phyloP scores from a whole-genome alignment of 2,888 invertebrate species.

The Zygaena filipendulae region DNA sequence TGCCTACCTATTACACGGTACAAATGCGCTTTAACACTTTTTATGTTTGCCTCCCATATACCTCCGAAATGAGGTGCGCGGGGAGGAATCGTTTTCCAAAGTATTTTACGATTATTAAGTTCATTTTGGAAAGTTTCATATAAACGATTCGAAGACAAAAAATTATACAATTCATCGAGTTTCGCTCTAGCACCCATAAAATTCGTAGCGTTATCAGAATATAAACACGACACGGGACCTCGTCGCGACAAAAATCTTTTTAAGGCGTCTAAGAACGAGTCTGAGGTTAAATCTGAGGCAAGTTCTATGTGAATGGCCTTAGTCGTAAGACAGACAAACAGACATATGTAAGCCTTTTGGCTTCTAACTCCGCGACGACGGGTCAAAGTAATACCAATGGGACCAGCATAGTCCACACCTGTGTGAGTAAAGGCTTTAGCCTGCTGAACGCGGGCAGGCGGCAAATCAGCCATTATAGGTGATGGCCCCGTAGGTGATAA shows the following conservation, averaged over 20 bases:
- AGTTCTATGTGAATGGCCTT: slow-evolving; percentile 8
- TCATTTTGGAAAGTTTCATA: too few species aligned
- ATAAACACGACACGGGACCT: slow-evolving; percentile 7
- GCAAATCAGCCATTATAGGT: too few species aligned
- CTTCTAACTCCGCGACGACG: slow-evolving; percentile 1
- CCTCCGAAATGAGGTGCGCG: slow-evolving; percentile 6
- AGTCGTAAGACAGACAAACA: slow-evolving; percentile 7
- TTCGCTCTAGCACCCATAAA: slow-evolving; percentile 10
- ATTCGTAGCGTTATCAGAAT: slow-evolving; percentile 10
- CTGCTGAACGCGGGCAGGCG: too few species aligned
- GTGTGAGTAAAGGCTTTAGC: too few species aligned
- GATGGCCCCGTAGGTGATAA: too few species aligned
- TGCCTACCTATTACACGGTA: slow-evolving; percentile 3
- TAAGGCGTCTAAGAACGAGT: slow-evolving; percentile 5
- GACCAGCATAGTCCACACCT: too few species aligned
- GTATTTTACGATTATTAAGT: too few species aligned
- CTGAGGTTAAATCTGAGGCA: slow-evolving; percentile 3
- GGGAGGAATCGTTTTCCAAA: slow-evolving; percentile 4
- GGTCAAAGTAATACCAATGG: neutral
- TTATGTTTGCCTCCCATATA: slow-evolving; percentile 7
- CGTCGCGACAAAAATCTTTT: slow-evolving; percentile 7
- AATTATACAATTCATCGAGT: slow-evolving; percentile 3
- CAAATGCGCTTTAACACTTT: slow-evolving; percentile 7
- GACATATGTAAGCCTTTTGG: slow-evolving; percentile 6
- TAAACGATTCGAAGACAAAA: too few species aligned